Evolutionary conservation across 2,888 invertebrate species (phyloP).

Genomic region (Andrena camellia): DNA sequence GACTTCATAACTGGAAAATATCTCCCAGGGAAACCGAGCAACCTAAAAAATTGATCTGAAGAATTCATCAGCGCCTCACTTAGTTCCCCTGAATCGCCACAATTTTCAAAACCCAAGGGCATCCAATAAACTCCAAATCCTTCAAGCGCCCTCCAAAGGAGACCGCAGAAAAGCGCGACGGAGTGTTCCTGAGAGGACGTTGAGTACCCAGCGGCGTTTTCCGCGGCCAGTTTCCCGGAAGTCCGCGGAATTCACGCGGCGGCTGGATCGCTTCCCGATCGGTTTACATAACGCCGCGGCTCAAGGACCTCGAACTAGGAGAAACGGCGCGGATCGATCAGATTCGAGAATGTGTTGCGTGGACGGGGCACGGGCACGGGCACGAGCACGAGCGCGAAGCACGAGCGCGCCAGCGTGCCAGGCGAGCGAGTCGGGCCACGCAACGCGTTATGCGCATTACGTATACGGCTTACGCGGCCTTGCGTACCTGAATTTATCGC

Average conservation of each 20-base stretch:
- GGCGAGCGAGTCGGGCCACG: conserved; percentile 41
- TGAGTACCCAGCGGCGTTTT: neutral
- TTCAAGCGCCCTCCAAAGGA: neutral
- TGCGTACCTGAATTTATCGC: conserved; percentile 80
- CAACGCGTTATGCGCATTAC: conserved; percentile 69
- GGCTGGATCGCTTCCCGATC: conserved; percentile 63
- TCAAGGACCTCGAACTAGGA: conserved; percentile 66
- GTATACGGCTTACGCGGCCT: conserved; percentile 71
- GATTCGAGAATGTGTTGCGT: conserved; percentile 13
- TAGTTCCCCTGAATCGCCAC: neutral
- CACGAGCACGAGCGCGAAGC: too few species aligned
- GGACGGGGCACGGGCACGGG: conserved; percentile 7
- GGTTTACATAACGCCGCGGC: conserved; percentile 70
- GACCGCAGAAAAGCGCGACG: neutral
- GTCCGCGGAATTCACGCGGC: conserved; percentile 28
- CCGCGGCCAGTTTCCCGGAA: conserved; percentile 36
- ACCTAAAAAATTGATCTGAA: neutral
- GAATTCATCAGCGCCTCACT: neutral
- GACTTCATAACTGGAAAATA: too few species aligned
- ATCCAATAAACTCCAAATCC: neutral
- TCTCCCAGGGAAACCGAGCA: too few species aligned
- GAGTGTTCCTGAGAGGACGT: neutral
- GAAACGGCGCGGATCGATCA: conserved; percentile 21
- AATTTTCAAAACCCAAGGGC: neutral
- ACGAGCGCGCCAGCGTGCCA: neutral